Evolutionary conservation across 2,113 vertebrate genomes (phyloP).

Genomic region (Collichthys lucidus): DNA sequence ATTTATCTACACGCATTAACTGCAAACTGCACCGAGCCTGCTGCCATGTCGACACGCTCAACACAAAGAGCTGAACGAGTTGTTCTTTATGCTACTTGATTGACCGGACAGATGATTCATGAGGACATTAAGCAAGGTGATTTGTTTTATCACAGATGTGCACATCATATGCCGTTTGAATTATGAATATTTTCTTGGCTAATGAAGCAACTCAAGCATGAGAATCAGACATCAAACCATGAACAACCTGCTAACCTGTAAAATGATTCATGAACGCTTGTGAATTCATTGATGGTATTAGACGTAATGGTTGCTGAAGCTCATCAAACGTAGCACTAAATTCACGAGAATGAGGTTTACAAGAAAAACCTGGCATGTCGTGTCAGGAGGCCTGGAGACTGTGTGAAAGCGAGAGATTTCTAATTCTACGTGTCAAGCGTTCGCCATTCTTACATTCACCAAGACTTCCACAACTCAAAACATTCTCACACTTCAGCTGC

Average conservation of each 20-base stretch:
- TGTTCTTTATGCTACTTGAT: background rate
- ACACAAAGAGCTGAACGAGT: background rate
- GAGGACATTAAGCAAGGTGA: background rate
- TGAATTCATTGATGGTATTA: background rate
- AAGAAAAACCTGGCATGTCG: background rate
- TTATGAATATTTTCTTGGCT: conserved; percentile 48
- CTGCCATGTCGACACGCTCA: conserved; percentile 8
- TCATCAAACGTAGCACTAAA: background rate
- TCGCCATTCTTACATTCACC: background rate
- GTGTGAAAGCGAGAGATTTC: conserved; percentile 7
- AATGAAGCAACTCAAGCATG: background rate
- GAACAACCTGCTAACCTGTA: background rate
- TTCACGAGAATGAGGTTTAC: no score
- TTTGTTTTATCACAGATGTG: background rate
- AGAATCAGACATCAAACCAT: background rate
- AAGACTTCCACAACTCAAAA: conserved; percentile 17
- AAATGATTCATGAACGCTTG: background rate
- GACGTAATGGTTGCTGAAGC: background rate
- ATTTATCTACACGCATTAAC: background rate
- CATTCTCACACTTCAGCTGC: conserved; percentile 66
- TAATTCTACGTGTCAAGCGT: background rate
- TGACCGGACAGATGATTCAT: conserved; percentile 9
- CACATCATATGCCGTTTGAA: background rate
- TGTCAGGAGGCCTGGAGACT: background rate
- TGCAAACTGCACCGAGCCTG: background rate